These are phyloP conservation scores for Heliconius aoede DNA, from an alignment of 2,888 invertebrate genomes.

Conservation along the genomic window DNA sequence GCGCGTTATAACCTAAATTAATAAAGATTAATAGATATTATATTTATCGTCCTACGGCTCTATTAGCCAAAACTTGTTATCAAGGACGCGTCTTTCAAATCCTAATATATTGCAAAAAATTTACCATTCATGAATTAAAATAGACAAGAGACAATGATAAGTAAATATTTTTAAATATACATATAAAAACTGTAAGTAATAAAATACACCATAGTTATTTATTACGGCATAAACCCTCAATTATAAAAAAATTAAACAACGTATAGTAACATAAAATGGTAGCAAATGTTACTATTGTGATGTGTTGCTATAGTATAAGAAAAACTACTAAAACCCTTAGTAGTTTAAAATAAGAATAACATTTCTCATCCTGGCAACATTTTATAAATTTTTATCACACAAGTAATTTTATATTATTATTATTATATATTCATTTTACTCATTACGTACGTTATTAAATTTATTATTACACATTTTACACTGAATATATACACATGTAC, in stretches of 20 bases:
- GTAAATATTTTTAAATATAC: not conserved
- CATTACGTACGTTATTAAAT: not conserved
- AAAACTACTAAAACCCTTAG: not conserved
- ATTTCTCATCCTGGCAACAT: slow-evolving; percentile 2
- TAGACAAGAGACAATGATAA: not conserved
- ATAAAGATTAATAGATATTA: not conserved
- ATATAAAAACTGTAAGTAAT: not conserved
- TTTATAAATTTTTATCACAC: not conserved
- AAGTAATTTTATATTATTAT: not conserved
- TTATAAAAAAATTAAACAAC: not conserved
- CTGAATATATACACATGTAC: not conserved
- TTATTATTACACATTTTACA: not conserved
- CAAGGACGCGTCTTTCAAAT: not conserved
- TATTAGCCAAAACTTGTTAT: not conserved
- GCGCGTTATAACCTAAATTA: not conserved
- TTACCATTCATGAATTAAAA: not conserved
- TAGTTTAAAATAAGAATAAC: not conserved
- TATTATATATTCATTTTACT: not conserved
- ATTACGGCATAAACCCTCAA: not conserved
- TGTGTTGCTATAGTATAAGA: slow-evolving; percentile 3
- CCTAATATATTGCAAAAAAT: not conserved
- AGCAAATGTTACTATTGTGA: not conserved
- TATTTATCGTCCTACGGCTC: not conserved
- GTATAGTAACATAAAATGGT: not conserved
- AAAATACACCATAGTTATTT: not conserved